Base-by-base conservation (phyloP, 2,888 invertebrate species). In the Drosophila falleni region DNA sequence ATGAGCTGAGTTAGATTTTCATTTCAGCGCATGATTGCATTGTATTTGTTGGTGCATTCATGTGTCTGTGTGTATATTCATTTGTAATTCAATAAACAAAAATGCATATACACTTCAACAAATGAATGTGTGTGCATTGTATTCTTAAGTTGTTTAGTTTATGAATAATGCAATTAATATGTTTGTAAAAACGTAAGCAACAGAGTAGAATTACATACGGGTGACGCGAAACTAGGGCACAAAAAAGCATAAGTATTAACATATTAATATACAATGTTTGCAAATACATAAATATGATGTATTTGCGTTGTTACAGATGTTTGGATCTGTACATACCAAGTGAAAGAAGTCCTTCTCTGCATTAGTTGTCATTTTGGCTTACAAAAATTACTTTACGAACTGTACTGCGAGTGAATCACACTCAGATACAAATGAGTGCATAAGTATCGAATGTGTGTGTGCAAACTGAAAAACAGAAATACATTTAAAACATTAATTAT, bases 291-390 rank as follows among this genome's bases (percentile, higher is more conserved):
- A 4, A 26, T 19, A 26, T 56, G 13, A 35, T 33, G 39, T 42
- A 58, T 41, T 50, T 61, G 42, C 49, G 31, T 35, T 44, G 47
- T 47, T 50, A 62, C 59, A 80, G 61, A 53, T 71, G 61, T 58
- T 23, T 15, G 16, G 19, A 64, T 56, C 47, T 64, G 15, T 82
- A 81, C 85, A 19, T 87, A 87, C 87, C 85, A 85, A 65, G 37
- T 85, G 73, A 61, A 75, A 74, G 50, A 68, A 84, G n/a, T 84
- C 84, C 84, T 84, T 84, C 66, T 84, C 84, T 58, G 84, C 87
- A 46, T 73, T 56, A 54, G 80, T 83, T 73, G 84, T 62, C 89
- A 86, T 89, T 41, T 50, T 58, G 68, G 37, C 8, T 74, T 55
- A 44, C 33, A 47, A 31, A 54, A 68, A 54, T 59, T 44, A 51